A percentile compares a stretch with the other conserved stretches of the same genome.
phyloP scores from a whole-genome alignment of 1,140 invertebrate genomes.

The Micrasema minimum region DNA sequence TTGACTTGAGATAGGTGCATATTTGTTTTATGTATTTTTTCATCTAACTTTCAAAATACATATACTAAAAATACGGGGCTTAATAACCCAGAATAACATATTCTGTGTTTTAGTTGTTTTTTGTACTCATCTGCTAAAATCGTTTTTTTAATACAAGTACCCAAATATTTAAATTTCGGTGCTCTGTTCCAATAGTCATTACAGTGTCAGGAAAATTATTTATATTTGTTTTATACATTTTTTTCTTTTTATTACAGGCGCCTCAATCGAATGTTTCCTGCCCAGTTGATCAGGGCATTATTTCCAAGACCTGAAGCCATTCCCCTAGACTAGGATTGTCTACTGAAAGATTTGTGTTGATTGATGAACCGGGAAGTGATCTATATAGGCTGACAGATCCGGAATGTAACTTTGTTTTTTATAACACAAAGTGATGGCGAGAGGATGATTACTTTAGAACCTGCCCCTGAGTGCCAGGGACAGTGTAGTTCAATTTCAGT shows the following conservation, averaged over 20 bases:
- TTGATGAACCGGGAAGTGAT: slow-evolving; percentile 72
- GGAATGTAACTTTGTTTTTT: slow-evolving; percentile 81
- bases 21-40: no score
- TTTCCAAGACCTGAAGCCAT: slow-evolving; percentile 73
- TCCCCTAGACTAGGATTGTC: slow-evolving; percentile 74
- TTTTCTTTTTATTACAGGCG: slow-evolving; percentile 66
- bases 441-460: slow-evolving; percentile 72
- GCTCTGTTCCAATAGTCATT: no score
- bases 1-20: no score
- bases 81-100: no score
- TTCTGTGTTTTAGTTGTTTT: no score
- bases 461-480: slow-evolving; percentile 74
- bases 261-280: slow-evolving; percentile 76
- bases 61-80: no score
- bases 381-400: slow-evolving; percentile 75
- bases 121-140: no score
- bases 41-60: no score
- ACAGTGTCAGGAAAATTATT: no score
- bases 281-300: slow-evolving; percentile 71
- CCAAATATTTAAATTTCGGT: no score
- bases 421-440: slow-evolving; percentile 74
- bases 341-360: slow-evolving; percentile 76
- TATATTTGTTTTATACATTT: no score
- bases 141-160: no score
- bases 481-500: slow-evolving; percentile 74